Evolutionary conservation across 2,888 invertebrate species (phyloP).

Genomic region (Pyrochroa serraticornis): DNA sequence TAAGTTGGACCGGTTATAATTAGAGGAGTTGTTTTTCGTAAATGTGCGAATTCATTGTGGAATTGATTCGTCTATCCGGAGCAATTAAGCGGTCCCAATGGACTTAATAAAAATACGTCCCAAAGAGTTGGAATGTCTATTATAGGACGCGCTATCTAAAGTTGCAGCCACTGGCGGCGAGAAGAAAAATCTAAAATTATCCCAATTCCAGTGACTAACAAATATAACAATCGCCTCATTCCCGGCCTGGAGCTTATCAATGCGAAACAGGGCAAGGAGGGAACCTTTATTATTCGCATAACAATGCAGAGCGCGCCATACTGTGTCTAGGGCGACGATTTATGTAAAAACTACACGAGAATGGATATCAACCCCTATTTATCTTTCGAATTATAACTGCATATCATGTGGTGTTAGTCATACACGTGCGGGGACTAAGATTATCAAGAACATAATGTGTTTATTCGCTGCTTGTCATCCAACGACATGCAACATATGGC

Average conservation of each 20-base stretch:
- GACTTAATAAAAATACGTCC: slow-evolving; percentile 12
- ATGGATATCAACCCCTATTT: slow-evolving; percentile 55
- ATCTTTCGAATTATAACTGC: slow-evolving; percentile 54
- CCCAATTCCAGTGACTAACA: slow-evolving; percentile 31
- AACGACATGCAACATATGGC: slow-evolving; percentile 43
- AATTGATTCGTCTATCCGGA: slow-evolving; percentile 19
- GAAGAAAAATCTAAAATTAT: slow-evolving; percentile 28
- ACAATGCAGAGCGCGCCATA: slow-evolving; percentile 39
- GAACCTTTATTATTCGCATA: slow-evolving; percentile 42
- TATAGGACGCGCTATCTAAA: slow-evolving; percentile 20
- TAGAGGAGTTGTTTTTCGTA: slow-evolving; percentile 13
- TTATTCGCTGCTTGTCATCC: slow-evolving; percentile 46
- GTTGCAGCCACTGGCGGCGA: slow-evolving; percentile 20
- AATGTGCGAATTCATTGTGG: slow-evolving; percentile 8
- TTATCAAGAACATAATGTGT: slow-evolving; percentile 48
- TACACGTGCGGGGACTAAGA: slow-evolving; percentile 49
- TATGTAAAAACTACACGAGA: slow-evolving; percentile 51
- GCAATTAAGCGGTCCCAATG: slow-evolving; percentile 15
- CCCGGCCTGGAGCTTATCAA: slow-evolving; percentile 41
- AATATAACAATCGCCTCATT: slow-evolving; percentile 41
- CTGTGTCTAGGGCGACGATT: slow-evolving; percentile 44
- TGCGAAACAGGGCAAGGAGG: slow-evolving; percentile 41
- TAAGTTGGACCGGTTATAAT: slow-evolving; percentile 12
- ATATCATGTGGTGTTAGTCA: slow-evolving; percentile 56
- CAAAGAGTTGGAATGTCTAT: slow-evolving; percentile 24